Base-by-base conservation (phyloP, 2,797 vertebrate genomes). In the Enteromius radiatus region DNA sequence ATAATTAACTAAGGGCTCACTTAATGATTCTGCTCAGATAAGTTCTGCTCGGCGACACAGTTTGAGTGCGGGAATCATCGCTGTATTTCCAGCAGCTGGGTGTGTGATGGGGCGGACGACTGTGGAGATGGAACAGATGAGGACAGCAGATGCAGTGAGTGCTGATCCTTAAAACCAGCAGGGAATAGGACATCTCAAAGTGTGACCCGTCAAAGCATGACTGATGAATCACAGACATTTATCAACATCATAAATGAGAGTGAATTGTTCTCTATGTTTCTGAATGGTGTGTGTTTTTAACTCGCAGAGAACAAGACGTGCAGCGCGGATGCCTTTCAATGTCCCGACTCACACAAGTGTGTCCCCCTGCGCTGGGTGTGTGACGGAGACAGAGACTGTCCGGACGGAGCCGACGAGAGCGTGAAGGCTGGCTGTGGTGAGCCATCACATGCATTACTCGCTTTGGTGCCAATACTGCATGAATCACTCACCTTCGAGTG, bases 81-180 rank as follows among this genome's bases (percentile, higher is more conserved):
- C 87, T 99, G 97, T 87, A 98, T 99, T 90, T 96, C 96, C 68
- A 96, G 90, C 84, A 96, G 95, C 82, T 99, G 98, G 98, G 91
- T 95, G n/a, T 99, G 98, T 84, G 98, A 99, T 14, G 98, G 98
- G 2, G 95, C 97, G 0, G 95, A 99, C 33, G 98, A 99, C 87
- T 99, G 98, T 11, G 97, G 95, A 0, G 95, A 99, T 28, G 95
- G 96, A 31, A 91, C 95, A 0, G 98, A 99, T 38, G 98, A 99
- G 89, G 97, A 95, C 85, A 96, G 94, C 86, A 93, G 93, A 77
- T 99, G 98, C 88, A 97, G 98, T 99, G 86, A 92, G 94, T 92
- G 10, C 67, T 56, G 8, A 56, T 19, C 47, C 75, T 33, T 47
- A 11, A 14, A 14, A 59, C n/a, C 47, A 54, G 45, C 28, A 54